Percentiles rank a stretch among this genome's conserved stretches.
Evolutionary conservation across 2,888 invertebrate genomes (phyloP).

Genomic region (Habrosyne pyritoides): DNA sequence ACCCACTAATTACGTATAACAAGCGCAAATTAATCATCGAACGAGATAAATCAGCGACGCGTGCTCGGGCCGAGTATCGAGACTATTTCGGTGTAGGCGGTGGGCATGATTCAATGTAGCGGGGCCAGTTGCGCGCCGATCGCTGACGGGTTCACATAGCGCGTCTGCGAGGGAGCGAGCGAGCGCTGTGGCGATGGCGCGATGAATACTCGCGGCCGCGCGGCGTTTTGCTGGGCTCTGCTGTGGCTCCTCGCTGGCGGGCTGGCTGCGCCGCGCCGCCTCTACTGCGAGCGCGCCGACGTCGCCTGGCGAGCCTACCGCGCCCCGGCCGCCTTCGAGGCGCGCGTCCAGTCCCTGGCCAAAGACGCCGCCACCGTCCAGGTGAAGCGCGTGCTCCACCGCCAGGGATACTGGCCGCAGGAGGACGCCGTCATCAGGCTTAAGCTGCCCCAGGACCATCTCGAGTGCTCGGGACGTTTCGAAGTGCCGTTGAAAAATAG

Average conservation of each 20-base stretch:
- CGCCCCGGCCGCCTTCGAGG: slow-evolving; percentile 79
- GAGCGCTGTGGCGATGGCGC: slow-evolving; percentile 76
- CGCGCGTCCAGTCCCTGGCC: slow-evolving; percentile 74
- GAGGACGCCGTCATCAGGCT: slow-evolving; percentile 69
- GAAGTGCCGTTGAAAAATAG: slow-evolving; percentile 75
- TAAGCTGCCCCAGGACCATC: slow-evolving; percentile 57
- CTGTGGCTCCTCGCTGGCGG: slow-evolving; percentile 65
- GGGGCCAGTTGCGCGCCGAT: slow-evolving; percentile 77
- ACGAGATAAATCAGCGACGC: slow-evolving; percentile 67
- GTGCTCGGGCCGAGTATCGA: slow-evolving; percentile 51
- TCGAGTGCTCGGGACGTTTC: slow-evolving; percentile 73
- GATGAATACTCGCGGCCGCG: slow-evolving; percentile 78
- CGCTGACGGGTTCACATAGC: slow-evolving; percentile 65
- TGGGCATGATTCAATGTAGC: slow-evolving; percentile 47
- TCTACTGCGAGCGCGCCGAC: slow-evolving; percentile 81
- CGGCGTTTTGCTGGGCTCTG: slow-evolving; percentile 78
- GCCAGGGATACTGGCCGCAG: slow-evolving; percentile 74
- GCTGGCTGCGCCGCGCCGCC: slow-evolving; percentile 66
- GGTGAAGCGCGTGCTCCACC: slow-evolving; percentile 69
- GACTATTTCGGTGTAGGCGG: slow-evolving; percentile 76
- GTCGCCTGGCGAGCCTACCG: slow-evolving; percentile 81
- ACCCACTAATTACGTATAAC: slow-evolving; percentile 65
- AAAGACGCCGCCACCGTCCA: slow-evolving; percentile 73
- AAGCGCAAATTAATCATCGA: slow-evolving; percentile 71
- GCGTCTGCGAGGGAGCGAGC: slow-evolving; percentile 45